Conservation (phyloP, 2,797 vertebrate species). For the Petrocephalus schoutedeni region DNA sequence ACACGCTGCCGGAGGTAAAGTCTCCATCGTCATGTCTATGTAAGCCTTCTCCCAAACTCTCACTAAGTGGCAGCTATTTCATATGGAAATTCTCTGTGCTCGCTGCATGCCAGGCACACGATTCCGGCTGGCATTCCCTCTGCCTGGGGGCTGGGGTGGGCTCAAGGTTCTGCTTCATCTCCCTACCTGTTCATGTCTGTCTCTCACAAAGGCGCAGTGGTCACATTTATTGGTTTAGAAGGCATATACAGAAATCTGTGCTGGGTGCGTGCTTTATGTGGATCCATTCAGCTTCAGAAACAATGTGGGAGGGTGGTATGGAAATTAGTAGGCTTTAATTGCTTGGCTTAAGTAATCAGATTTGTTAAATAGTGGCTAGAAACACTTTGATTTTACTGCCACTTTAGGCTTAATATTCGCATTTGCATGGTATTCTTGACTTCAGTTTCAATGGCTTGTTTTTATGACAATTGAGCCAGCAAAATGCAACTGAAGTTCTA, state of each 20-base stretch:
- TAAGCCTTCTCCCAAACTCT: not conserved
- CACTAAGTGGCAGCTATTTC: constrained; percentile 16
- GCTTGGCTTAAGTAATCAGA: not conserved
- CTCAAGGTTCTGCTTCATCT: constrained; percentile 7
- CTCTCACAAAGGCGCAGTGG: constrained; percentile 1
- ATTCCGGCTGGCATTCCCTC: constrained; percentile 2
- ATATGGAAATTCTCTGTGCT: constrained; percentile 14
- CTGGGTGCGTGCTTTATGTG: not conserved
- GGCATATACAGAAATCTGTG: not conserved
- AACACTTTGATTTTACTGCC: not conserved
- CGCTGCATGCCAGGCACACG: not conserved
- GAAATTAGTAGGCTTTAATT: not conserved
- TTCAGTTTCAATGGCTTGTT: not conserved
- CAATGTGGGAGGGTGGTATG: not conserved
- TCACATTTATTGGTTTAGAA: not conserved
- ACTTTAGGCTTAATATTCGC: constrained; percentile 2
- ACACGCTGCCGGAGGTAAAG: not conserved
- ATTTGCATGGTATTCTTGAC: not conserved
- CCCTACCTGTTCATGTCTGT: constrained; percentile 15
- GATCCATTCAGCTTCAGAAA: not conserved
- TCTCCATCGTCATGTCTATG: not conserved
- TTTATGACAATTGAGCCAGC: not conserved
- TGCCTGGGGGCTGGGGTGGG: not conserved
- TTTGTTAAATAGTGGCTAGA: not conserved
- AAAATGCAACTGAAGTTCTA: not conserved